These are phyloP conservation scores for Stictonetta naevosa DNA, from an alignment of 2,113 vertebrate genomes.

Conservation along the genomic window DNA sequence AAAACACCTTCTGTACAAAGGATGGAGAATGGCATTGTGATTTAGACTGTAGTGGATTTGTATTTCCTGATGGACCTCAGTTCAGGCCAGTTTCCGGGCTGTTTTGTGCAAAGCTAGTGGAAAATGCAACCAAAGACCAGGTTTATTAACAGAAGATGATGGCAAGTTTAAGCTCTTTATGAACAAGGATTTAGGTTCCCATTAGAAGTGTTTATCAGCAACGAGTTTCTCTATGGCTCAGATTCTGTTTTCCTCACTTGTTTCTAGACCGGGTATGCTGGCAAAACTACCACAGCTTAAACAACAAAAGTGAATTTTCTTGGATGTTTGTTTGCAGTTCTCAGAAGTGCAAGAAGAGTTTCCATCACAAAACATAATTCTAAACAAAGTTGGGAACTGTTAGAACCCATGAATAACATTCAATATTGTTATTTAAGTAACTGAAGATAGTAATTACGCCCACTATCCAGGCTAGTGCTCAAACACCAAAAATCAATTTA, in stretches of 20 bases:
- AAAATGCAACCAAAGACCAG: neutral
- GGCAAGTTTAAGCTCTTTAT: neutral
- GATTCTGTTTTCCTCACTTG: neutral
- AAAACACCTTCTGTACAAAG: neutral
- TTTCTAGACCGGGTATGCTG: neutral
- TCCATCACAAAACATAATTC: neutral
- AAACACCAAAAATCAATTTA: constrained; percentile 35
- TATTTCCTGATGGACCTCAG: neutral
- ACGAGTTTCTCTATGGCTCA: neutral
- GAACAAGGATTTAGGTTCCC: neutral
- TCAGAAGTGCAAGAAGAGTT: neutral
- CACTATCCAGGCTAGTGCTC: neutral
- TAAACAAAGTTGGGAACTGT: neutral
- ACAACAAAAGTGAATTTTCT: neutral
- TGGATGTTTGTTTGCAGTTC: neutral
- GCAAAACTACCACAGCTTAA: neutral
- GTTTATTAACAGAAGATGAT: neutral
- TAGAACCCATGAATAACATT: neutral
- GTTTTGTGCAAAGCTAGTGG: neutral
- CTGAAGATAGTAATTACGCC: constrained; percentile 1
- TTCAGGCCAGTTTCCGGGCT: neutral
- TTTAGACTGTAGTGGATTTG: neutral
- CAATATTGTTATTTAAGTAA: constrained; percentile 26
- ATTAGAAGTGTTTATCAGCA: neutral
- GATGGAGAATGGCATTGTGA: neutral